Conservation (phyloP, 2,888 invertebrate species). For the Microchrysa polita region DNA sequence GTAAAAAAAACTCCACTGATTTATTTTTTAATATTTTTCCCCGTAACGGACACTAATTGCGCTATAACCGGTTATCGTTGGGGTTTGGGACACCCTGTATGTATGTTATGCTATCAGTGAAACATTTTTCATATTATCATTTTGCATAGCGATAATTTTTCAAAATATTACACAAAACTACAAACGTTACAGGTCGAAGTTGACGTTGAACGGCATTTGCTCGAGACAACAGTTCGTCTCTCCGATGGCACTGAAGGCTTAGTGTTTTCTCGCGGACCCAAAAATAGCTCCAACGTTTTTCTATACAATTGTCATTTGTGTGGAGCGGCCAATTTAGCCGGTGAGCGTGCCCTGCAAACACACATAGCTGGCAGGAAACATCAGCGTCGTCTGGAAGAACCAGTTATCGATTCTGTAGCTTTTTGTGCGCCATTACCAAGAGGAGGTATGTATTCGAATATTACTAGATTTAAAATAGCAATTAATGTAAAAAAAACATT, state of each 20-base stretch:
- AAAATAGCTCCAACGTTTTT: conserved; percentile 66
- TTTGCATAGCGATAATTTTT: not conserved
- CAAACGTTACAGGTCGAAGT: conserved; percentile 49
- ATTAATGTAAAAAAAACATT: not conserved
- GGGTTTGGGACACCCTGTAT: too few relatives aligned
- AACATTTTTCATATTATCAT: too few relatives aligned
- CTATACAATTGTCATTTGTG: conserved; percentile 68
- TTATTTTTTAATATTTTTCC: too few relatives aligned
- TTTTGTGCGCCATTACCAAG: conserved; percentile 49
- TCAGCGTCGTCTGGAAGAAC: conserved; percentile 52
- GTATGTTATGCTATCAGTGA: too few relatives aligned
- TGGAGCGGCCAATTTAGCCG: conserved; percentile 60
- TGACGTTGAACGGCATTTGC: conserved; percentile 52
- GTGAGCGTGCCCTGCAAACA: conserved; percentile 53
- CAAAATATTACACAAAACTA: not conserved
- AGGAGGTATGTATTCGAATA: not conserved
- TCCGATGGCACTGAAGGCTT: conserved; percentile 65
- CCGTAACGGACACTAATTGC: too few relatives aligned
- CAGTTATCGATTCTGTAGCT: conserved; percentile 49
- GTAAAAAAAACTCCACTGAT: too few relatives aligned
- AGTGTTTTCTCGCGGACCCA: conserved; percentile 66
- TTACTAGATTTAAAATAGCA: too few relatives aligned
- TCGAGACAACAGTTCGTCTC: conserved; percentile 54
- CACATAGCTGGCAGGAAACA: conserved; percentile 55
- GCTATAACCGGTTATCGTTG: too few relatives aligned